Conservation (phyloP, 2,797 vertebrate genomes). For the Sphenopsis melanotis region DNA sequence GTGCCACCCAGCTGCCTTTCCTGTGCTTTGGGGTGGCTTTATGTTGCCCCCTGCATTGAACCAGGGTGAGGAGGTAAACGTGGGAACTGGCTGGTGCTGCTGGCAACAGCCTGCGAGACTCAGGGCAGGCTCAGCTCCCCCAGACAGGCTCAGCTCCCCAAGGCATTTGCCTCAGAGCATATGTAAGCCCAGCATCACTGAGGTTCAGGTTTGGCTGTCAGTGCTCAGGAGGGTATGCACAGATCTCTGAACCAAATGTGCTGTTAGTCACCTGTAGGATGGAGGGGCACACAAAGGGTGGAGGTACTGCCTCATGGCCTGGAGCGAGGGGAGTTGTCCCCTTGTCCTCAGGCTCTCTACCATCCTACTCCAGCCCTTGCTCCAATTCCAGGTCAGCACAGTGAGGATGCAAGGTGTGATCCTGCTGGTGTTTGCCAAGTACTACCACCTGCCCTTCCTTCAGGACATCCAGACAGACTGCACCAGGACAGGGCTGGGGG, state of each 20-base stretch:
- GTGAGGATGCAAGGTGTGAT: slow-evolving; percentile 95
- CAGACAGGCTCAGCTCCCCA: neutral
- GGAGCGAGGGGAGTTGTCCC: neutral
- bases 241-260: neutral
- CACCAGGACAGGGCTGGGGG: slow-evolving; percentile 93
- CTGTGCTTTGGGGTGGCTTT: neutral
- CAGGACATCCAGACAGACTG: slow-evolving; percentile 92
- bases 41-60: neutral
- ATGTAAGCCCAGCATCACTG: rapidly evolving
- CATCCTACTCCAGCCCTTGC: neutral
- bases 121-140: neutral
- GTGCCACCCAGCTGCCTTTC: neutral
- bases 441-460: slow-evolving; percentile 93
- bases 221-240: neutral
- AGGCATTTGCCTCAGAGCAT: neutral
- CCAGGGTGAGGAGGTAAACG: neutral
- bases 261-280: neutral
- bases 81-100: neutral
- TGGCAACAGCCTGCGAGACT: neutral
- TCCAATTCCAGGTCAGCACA: slow-evolving; percentile 84
- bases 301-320: neutral
- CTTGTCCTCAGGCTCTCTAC: neutral
- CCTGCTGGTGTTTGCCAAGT: slow-evolving; percentile 92
- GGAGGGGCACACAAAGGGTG: neutral
- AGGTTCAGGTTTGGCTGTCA: neutral